Base-by-base conservation (phyloP, 1,140 invertebrate species). In the Adelges cooleyi region DNA sequence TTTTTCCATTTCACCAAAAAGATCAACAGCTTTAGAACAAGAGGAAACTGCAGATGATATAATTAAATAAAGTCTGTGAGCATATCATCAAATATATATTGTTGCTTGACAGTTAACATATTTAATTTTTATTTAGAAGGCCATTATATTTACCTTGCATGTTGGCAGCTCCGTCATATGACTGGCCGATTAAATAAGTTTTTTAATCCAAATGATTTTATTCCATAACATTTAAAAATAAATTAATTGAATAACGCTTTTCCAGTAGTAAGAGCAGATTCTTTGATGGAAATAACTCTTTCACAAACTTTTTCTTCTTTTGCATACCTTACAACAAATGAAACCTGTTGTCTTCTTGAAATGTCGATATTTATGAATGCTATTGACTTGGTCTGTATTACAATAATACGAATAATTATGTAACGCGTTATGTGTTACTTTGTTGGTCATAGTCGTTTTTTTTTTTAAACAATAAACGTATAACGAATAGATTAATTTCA, bases 51-150 rank as follows among this genome's bases (percentile, higher is more conserved):
- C 49, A 27, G 49, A 51, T 27, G 29, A 51, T 15, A 54, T 33
- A 18, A 54, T n/a, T 38, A 54, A 40, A 23, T 36, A 23, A 18
- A 54, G 38, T 40, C 52, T 36, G 11, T 56, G 36, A 13, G 53
- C 53, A n/a, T 38, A 27, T 6, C 53, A 56, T 33, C 53, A 56
- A 9, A 56, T 33, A 56, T 56, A 40, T 22, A 54, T 15, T n/a
- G n/a, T n/a, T 38, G 25, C 33, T 17, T 13, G 36, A 53, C 23
- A 17, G 17, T 40, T 23, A 23, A 36, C 53, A 9, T 18, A n/a
- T 1, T 25, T 40, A 42, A 42, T 40, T 17, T 3, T 10, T 13
- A 27, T 33, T 25, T 53, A 20, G 29, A 8, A 56, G 18, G 25
- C 52, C 52, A 38, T 17, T 36, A 18, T 56, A 56, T 40, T 8